Evolutionary conservation across 2,113 vertebrate genomes (phyloP), one percentile per base, ranked within the genome.

Genomic region (Spermophilus dauricus): DNA sequence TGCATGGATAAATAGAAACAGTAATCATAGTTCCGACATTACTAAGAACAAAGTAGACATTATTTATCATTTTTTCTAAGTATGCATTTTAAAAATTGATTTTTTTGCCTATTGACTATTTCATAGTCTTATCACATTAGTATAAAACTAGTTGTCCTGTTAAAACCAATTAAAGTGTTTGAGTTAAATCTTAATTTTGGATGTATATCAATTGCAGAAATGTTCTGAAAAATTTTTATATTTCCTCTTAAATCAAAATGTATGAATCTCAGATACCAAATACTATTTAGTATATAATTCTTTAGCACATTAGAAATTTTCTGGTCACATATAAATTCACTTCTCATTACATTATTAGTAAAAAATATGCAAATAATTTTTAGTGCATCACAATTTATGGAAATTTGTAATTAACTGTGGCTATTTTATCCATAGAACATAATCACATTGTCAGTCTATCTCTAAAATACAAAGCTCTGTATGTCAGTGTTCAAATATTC

Each of bases 21-120:
- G 73, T 96, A 97, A 98, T 97, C 96, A 97, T 88, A 94, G 86
- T 93, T 96, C 85, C 97, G 86, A 97, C 42, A 90, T 98, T 98
- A 98, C 98, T 72, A 77, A 87, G 81, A 81, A 83, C 93, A 94
- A 98, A 96, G 88, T 89, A 93, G 70, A 94, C 69, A 91, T 97
- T 97, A 98, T 97, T 97, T 98, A 83, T 81, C 97, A 94, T 94
- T 97, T 18, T 58, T 96, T 97, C 86, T 53, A 96, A 0, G 89
- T 96, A 88, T 85, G 28, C 69, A 95, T 91, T 95, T 96, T 81
- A 42, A 70, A 56, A 84, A 87, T 72, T 81, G 76, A 96, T 95
- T 72, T 96, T 97, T 94, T 42, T 94, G 42, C 87, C 95, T 97
- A 39, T 13, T 42, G 90, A 96, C 92, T 97, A 96, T 80, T 91